Evolutionary conservation across 1,140 invertebrate species (phyloP).

Genomic region (Arion vulgaris): DNA sequence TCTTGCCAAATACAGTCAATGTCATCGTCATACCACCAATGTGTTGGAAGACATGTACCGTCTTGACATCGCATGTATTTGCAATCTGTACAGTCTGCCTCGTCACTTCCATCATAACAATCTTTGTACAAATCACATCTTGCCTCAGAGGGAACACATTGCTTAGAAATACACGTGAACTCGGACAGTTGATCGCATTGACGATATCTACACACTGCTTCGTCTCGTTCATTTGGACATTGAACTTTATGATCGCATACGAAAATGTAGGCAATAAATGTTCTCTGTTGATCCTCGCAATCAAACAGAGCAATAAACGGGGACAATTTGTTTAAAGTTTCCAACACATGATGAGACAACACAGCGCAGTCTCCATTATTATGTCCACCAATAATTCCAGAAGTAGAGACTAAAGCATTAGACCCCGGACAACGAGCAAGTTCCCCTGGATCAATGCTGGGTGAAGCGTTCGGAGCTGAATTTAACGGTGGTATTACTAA

Average conservation of each 20-base stretch:
- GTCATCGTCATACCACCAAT: slow-evolving; percentile 9
- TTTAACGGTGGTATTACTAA: neutral
- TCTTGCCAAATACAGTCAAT: neutral
- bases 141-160: neutral
- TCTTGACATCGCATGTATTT: neutral
- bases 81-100: neutral
- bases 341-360: neutral
- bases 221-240: neutral
- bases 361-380: neutral
- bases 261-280: neutral
- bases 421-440: neutral
- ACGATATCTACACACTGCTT: neutral
- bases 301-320: neutral
- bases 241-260: neutral
- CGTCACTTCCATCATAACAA: slow-evolving; percentile 12
- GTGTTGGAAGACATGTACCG: neutral
- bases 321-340: neutral
- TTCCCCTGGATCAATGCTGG: neutral
- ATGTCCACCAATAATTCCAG: neutral
- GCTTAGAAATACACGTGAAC: slow-evolving; percentile 8
- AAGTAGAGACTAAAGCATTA: neutral
- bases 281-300: neutral
- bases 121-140: slow-evolving; percentile 20
- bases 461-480: too few relatives aligned
- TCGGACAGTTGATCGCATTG: neutral